Percentiles rank a stretch among this genome's conserved stretches.
phyloP scores from a whole-genome alignment of 1,140 invertebrate genomes.

The Zaprionus kolodkinae region DNA sequence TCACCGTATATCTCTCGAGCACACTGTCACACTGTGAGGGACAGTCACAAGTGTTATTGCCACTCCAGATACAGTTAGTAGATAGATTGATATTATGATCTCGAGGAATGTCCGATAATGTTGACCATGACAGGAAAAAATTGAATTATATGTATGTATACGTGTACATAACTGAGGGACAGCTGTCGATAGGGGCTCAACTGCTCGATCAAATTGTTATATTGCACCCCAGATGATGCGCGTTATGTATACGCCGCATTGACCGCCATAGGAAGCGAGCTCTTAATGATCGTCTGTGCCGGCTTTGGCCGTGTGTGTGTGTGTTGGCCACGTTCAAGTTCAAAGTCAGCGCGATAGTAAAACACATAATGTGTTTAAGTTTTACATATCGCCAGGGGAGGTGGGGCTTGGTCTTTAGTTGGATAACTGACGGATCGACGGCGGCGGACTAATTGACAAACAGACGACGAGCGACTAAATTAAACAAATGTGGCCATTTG shows the following conservation, averaged over 20 bases:
- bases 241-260: slow-evolving; percentile 15
- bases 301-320: neutral
- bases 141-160: no score
- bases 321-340: slow-evolving; percentile 32
- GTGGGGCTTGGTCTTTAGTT: neutral
- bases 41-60: neutral
- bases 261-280: slow-evolving; percentile 7
- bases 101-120: neutral
- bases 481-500: slow-evolving; percentile 5
- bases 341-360: slow-evolving; percentile 29
- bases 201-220: neutral
- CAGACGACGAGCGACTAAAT: slow-evolving; percentile 8
- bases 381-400: neutral
- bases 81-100: neutral
- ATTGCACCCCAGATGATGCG: neutral
- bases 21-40: neutral
- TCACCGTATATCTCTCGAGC: no score
- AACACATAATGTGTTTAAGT: slow-evolving; percentile 14
- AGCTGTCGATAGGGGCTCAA: neutral
- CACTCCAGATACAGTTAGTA: neutral
- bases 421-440: neutral
- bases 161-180: neutral
- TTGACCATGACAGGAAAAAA: neutral
- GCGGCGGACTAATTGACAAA: neutral
- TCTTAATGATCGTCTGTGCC: neutral